These are phyloP conservation scores for Bursaphelenchus okinawaensis DNA, from an alignment of 2,888 invertebrate species.

Conservation along the genomic window DNA sequence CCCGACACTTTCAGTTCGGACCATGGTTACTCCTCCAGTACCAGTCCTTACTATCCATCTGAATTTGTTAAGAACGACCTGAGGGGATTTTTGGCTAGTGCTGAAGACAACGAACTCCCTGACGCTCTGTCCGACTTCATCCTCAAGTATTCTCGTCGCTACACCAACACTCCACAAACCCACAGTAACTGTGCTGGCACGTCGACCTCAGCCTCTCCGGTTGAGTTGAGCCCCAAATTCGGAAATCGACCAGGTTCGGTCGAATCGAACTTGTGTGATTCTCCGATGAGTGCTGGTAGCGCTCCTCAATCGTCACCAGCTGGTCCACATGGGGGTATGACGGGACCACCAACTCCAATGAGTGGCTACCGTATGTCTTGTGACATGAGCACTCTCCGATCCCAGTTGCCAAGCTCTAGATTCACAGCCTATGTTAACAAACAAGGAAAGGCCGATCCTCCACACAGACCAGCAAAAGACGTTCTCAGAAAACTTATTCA, in stretches of 20 bases:
- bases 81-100: not conserved
- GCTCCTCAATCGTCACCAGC: slow-evolving; percentile 46
- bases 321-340: slow-evolving; percentile 40
- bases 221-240: slow-evolving; percentile 13
- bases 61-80: not conserved
- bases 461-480: slow-evolving; percentile 39
- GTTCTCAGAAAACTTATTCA: slow-evolving; percentile 42
- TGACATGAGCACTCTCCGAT: slow-evolving; percentile 10
- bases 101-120: slow-evolving; percentile 41
- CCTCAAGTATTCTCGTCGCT: slow-evolving; percentile 51
- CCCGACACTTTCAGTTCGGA: slow-evolving; percentile 50
- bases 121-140: slow-evolving; percentile 57
- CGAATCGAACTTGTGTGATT: slow-evolving; percentile 38
- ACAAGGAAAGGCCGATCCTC: not conserved
- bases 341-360: slow-evolving; percentile 31
- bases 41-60: slow-evolving; percentile 17
- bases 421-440: slow-evolving; percentile 5
- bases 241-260: slow-evolving; percentile 11
- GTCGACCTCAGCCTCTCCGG: not conserved
- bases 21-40: slow-evolving; percentile 36
- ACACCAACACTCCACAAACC: slow-evolving; percentile 15
- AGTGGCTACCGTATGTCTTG: slow-evolving; percentile 17
- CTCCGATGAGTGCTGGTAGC: slow-evolving; percentile 49
- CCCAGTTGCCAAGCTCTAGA: slow-evolving; percentile 6
- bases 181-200: not conserved